These are phyloP conservation scores for Tineola bisselliella DNA, from an alignment of 2,888 invertebrate species.

Conservation along the genomic window DNA sequence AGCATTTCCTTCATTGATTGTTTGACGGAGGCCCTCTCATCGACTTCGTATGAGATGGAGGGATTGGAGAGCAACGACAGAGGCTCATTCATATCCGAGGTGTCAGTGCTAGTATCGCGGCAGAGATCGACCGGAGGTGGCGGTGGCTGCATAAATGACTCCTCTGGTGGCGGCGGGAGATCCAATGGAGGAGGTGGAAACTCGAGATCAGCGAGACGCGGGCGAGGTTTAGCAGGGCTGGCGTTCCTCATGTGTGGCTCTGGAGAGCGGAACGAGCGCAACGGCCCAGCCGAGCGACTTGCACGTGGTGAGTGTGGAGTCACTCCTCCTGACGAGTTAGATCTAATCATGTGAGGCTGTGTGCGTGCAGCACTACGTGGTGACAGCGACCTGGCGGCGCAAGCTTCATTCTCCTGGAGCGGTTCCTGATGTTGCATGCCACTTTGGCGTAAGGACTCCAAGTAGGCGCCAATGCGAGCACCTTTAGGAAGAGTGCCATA, in stretches of 20 bases:
- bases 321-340: constrained; percentile 87
- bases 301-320: constrained; percentile 59
- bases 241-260: constrained; percentile 69
- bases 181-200: constrained; percentile 88
- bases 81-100: constrained; percentile 81
- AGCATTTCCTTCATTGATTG: constrained; percentile 82
- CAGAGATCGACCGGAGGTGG: constrained; percentile 72
- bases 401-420: constrained; percentile 23
- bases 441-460: constrained; percentile 91
- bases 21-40: constrained; percentile 36
- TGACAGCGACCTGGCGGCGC: constrained; percentile 67
- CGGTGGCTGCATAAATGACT: constrained; percentile 53
- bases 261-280: constrained; percentile 35
- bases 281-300: constrained; percentile 31
- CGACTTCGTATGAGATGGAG: constrained; percentile 54
- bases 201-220: constrained; percentile 82
- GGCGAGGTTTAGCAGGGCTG: constrained; percentile 78
- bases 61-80: constrained; percentile 79
- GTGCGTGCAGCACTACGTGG: constrained; percentile 73
- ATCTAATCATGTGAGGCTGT: constrained; percentile 86
- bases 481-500: constrained; percentile 98
- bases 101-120: constrained; percentile 76
- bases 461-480: constrained; percentile 94
- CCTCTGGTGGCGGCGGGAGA: constrained; percentile 81
- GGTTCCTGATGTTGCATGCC: constrained; percentile 43